Conservation (phyloP, 2,797 vertebrate genomes). For the Crypturellus tataupa region DNA sequence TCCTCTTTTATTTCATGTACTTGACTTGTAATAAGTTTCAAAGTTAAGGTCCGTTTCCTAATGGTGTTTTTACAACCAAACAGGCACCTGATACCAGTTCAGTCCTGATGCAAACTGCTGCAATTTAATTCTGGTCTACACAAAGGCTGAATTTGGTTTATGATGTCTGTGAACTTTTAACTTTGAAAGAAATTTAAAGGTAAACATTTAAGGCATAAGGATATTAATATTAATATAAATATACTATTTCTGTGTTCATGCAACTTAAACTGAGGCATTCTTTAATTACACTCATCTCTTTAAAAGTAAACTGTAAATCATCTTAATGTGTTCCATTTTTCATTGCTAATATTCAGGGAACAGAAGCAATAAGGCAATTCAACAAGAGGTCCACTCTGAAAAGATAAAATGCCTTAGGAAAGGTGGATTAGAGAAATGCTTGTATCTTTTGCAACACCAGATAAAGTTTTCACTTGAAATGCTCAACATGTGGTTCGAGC, state of each 20-base stretch:
- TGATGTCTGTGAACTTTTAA: conserved; percentile 50
- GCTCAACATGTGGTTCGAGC: neutral
- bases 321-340: neutral
- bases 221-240: neutral
- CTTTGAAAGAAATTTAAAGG: conserved; percentile 46
- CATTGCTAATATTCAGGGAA: neutral
- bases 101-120: conserved; percentile 44
- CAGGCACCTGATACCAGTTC: conserved; percentile 38
- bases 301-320: neutral
- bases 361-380: neutral
- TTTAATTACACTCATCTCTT: neutral
- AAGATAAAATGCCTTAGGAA: neutral
- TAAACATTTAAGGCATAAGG: conserved; percentile 76
- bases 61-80: conserved; percentile 33
- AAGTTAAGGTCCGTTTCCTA: conserved; percentile 50
- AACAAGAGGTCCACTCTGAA: neutral
- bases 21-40: conserved; percentile 68
- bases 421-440: neutral
- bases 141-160: conserved; percentile 58
- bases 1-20: conserved; percentile 75
- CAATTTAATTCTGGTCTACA: conserved; percentile 1
- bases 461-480: neutral
- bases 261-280: neutral
- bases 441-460: neutral
- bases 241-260: neutral